Base-by-base conservation (phyloP, 2,888 invertebrate genomes). In the Furcula furcula region DNA sequence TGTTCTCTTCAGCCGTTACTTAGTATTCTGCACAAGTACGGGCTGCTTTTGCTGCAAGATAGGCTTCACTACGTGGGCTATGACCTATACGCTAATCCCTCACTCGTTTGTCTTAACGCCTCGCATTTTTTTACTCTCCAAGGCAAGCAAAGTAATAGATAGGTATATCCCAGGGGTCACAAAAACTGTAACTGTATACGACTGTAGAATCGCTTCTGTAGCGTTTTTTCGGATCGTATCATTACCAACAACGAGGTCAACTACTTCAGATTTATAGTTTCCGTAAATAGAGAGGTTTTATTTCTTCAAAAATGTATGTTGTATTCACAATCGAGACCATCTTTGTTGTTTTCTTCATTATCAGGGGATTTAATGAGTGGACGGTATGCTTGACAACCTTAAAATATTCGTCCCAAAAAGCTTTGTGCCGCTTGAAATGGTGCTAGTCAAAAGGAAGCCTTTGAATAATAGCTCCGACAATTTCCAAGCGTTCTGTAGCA, bases 221-320 rank as follows among this genome's bases (percentile, higher is more conserved):
- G n/a, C 12, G 9, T 13, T 26, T 26, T 46, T 41, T 54, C 35
- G 31, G 34, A 46, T 31, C 31, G 40, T 50, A 50, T 57, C 40
- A 45, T 50, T 54, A 47, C 26, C 35, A 40, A 15, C 4, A 29
- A 44, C 44, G 50, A 57, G 50, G 57, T 44, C 42, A 44, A 38
- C 57, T 41, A 50, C 50, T 50, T 34, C 29, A 35, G 51, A 53
- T 44, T 35, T 31, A 27, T 13, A 22, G 22, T 25, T 41, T 38
- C 34, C 48, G 36, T 55, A 38, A 31, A 34, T 34, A 12, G 40
- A 29, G 42, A 46, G 54, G 21, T 9, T 10, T 21, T 21, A 21
- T 21, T 55, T 50, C 38, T 35, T 50, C 34, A 40, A 33, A 55
- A 46, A 40, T 42, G 28, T 25, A 35, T 37, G 49, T 38, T 31